phyloP scores from a whole-genome alignment of 1,140 invertebrate genomes.

The Oryctes rhinoceros region DNA sequence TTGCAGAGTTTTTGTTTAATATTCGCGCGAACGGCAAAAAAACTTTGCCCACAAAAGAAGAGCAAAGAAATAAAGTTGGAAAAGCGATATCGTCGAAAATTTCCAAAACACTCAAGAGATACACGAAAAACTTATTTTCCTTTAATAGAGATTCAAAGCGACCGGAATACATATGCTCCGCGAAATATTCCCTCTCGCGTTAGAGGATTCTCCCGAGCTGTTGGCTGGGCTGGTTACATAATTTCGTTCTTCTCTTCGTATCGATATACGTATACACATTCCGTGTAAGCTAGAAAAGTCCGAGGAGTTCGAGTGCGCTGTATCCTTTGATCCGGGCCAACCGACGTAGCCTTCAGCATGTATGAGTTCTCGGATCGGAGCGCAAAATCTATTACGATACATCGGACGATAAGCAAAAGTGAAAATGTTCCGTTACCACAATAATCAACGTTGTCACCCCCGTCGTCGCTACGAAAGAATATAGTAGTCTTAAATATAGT shows the following conservation, averaged over 20 bases:
- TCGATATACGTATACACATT: background rate
- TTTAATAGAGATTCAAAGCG: conserved; percentile 36
- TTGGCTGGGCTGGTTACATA: background rate
- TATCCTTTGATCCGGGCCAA: conserved; percentile 29
- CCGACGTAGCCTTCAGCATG: background rate
- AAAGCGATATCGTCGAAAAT: conserved; percentile 30
- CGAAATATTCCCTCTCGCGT: conserved; percentile 4
- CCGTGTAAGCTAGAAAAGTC: conserved; percentile 30
- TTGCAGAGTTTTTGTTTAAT: conserved; percentile 1
- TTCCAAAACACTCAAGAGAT: conserved; percentile 31
- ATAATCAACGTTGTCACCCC: background rate
- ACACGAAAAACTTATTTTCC: conserved; percentile 35
- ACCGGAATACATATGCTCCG: conserved; percentile 11
- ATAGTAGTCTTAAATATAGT: no score
- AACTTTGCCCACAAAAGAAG: conserved; percentile 12
- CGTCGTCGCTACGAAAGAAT: background rate
- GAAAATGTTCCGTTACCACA: background rate
- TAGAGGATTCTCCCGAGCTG: background rate
- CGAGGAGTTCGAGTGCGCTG: conserved; percentile 23
- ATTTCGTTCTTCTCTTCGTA: conserved; percentile 18
- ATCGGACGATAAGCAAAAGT: conserved; percentile 26
- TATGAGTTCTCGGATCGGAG: conserved; percentile 1
- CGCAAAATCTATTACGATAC: conserved; percentile 27
- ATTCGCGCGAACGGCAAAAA: background rate
- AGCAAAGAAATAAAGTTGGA: conserved; percentile 27